Evolutionary conservation across 2,113 vertebrate species (phyloP), one percentile per base, ranked within the genome.

Genomic region (Lutjanus erythropterus): DNA sequence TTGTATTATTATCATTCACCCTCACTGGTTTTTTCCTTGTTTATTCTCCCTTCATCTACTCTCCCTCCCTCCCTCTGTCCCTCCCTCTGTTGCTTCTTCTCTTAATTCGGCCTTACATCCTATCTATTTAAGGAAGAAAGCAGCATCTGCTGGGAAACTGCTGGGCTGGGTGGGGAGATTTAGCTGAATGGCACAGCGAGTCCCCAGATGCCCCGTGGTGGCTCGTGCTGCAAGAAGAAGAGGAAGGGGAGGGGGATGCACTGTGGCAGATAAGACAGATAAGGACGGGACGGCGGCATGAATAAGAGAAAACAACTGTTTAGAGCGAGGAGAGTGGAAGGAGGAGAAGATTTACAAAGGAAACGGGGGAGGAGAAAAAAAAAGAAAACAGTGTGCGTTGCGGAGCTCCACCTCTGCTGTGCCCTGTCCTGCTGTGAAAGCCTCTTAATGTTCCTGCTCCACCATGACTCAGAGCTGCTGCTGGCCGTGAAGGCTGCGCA

Each of bases 121-220:
- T 41, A 61, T 90, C 90, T 91, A 86, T 93, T 91, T 90, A 86
- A 88, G 75, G 83, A 86, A 78, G 74, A 85, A 75, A 66, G 61
- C 69, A 25, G 65, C 37, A 64, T 86, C 85, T 90, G 76, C 80
- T 83, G 84, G 85, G 86, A 88, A 86, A 81, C 70, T 53, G 81
- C 59, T 42, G 60, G 46, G 67, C 44, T 60, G 64, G 59, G 78
- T 33, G 78, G 75, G 46, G 50, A 68, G 59, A 78, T 82, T 87
- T 66, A 29, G 80, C 91, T 74, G 80, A 86, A 80, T 61, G 71
- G 69, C 74, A 73, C 73, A 81, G 72, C 71, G 14, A 78, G 83
- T 80, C 85, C 78, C 79, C 58, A 76, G 69, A 80, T 81, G 65
- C 77, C 78, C 69, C 21, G 21, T 42, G 56, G 78, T 62, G 62